phyloP scores from a whole-genome alignment of 2,797 vertebrate genomes.

The Luscinia luscinia region DNA sequence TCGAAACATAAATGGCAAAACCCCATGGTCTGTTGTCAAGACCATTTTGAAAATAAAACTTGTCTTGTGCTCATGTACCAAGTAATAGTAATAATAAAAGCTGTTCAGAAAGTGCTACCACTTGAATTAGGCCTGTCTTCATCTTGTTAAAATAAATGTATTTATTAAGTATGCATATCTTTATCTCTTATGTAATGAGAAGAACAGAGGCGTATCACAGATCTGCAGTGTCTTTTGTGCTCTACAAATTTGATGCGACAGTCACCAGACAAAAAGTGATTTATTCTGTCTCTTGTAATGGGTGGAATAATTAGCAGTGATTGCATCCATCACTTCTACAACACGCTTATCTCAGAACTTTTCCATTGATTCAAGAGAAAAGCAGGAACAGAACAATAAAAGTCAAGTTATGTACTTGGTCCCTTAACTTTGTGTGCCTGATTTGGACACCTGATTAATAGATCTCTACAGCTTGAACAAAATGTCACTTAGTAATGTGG shows the following conservation, averaged over 20 bases:
- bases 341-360: constrained; percentile 69
- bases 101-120: constrained; percentile 27
- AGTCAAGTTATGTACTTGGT: not conserved
- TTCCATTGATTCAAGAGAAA: constrained; percentile 34
- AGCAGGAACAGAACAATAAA: constrained; percentile 12
- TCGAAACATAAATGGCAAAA: constrained; percentile 26
- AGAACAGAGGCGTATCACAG: constrained; percentile 60
- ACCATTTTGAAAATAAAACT: constrained; percentile 35
- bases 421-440: not conserved
- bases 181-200: constrained; percentile 57
- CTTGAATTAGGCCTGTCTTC: constrained; percentile 52
- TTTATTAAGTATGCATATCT: constrained; percentile 57
- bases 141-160: constrained; percentile 56
- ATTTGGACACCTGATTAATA: not conserved
- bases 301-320: constrained; percentile 77
- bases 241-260: constrained; percentile 65
- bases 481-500: not conserved
- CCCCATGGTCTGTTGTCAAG: not conserved
- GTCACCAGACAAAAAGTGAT: constrained; percentile 77
- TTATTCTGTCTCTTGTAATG: constrained; percentile 76
- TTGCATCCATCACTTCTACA: constrained; percentile 78
- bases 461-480: not conserved
- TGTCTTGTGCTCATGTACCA: not conserved
- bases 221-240: constrained; percentile 66
- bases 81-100: not conserved